These are phyloP conservation scores for Caenorhabditis inopinata DNA, from an alignment of 1,140 invertebrate species.

Conservation along the genomic window DNA sequence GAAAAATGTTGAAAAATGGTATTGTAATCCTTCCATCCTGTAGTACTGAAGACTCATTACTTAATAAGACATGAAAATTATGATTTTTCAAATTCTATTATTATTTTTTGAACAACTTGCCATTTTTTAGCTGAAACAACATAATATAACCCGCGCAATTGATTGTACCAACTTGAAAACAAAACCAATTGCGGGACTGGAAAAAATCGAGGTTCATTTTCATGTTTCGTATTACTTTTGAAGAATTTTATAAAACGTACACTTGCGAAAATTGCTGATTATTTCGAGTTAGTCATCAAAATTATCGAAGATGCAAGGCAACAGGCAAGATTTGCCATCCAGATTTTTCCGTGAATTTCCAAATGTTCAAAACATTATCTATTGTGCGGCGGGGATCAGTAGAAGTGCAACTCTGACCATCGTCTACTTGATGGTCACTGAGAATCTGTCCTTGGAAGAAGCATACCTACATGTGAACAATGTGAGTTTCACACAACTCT, in stretches of 20 bases:
- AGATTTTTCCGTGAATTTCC: neutral
- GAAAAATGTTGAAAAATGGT: too few relatives aligned
- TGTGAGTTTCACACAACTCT: conserved; percentile 26
- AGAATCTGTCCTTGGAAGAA: conserved; percentile 66
- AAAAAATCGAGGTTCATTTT: conserved; percentile 30
- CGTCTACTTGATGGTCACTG: conserved; percentile 69
- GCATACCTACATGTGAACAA: conserved; percentile 66
- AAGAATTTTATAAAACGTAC: neutral
- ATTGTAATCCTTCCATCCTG: too few relatives aligned
- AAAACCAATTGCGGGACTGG: conserved; percentile 34
- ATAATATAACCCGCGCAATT: conserved; percentile 48
- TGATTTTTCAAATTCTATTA: neutral
- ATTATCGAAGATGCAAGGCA: conserved; percentile 48
- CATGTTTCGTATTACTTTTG: neutral
- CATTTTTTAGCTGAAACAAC: conserved; percentile 37
- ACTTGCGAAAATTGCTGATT: conserved; percentile 32
- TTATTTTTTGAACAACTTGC: neutral
- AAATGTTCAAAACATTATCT: conserved; percentile 65
- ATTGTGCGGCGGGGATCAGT: conserved; percentile 69
- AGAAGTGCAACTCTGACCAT: conserved; percentile 67
- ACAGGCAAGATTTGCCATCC: neutral
- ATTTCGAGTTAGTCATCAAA: conserved; percentile 46
- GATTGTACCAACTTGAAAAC: conserved; percentile 49
- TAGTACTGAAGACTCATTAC: too few relatives aligned
- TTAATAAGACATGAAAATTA: too few relatives aligned